Base-by-base conservation (phyloP, 1,140 invertebrate species). In the Samia ricini region DNA sequence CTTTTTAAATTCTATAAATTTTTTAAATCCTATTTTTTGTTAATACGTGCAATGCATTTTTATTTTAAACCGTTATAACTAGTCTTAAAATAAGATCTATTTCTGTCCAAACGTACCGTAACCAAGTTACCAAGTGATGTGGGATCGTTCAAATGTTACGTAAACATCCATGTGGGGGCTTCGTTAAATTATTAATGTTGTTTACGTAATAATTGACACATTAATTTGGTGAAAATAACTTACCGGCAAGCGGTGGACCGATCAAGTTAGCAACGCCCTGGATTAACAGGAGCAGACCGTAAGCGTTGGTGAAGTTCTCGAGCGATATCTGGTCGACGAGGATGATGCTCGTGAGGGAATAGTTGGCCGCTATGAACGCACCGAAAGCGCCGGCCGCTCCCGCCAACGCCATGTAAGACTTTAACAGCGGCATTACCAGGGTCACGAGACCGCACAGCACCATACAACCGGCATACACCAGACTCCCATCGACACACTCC, bases 261-360 rank as follows among this genome's bases (percentile, higher is more conserved):
- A 97, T 92, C 2, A 98, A 91, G 82, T 97, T 97, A 0, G 96
- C 96, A 36, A 98, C 87, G 3, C 97, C 97, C 86, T 98, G 97
- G 59, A 98, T 96, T 3, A 98, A 91, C 57, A 97, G 88, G 33
- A 98, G 84, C 61, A 98, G 89, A 10, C 97, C 97, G 77, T 98
- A 98, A 2, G 96, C 96, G 76, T 96, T 97, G 0, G 97, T 96
- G 77, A 99, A 97, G 75, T 95, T 92, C 69, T 98, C 97, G 23
- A 98, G 77, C 4, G 95, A 94, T 61, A 97, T 96, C 66, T 97
- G 88, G 76, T 97, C 95, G 20, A 97, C 96, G 23, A 97, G 91
- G 60, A 97, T 97, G 67, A 97, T 96, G 68, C 95, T 95, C 8
- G 96, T 96, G 2, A 97, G 91, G 7, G 95, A 95, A 88, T 97